Conservation (phyloP, 2,797 vertebrate species). For the Eleutherodactylus coqui region DNA sequence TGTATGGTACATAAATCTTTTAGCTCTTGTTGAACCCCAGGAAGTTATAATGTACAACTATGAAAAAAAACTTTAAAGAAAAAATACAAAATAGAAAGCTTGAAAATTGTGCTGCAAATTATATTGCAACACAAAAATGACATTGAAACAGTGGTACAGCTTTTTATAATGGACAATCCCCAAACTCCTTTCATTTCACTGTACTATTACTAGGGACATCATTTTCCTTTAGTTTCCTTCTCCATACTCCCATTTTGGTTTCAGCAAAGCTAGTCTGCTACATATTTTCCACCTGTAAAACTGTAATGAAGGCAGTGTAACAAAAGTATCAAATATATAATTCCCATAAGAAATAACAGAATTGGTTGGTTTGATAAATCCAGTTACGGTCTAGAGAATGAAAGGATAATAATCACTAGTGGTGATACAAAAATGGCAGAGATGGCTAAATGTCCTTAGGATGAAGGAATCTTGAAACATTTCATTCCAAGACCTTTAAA, state of each 20-base stretch:
- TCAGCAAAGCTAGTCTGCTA: not conserved
- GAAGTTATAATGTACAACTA: no score
- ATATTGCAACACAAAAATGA: no score
- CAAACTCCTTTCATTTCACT: not conserved
- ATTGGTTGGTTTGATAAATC: constrained; percentile 37
- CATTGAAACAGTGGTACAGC: no score
- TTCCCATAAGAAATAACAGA: not conserved
- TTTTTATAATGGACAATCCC: not conserved
- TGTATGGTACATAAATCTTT: no score
- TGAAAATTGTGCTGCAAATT: no score
- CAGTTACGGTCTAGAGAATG: constrained; percentile 17
- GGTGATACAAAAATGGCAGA: constrained; percentile 21
- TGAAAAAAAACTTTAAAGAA: no score
- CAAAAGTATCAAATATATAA: not conserved
- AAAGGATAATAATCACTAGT: constrained; percentile 32
- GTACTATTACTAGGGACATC: no score
- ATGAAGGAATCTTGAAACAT: not conserved
- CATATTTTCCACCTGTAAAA: not conserved
- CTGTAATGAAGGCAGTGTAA: not conserved
- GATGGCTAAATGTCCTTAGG: constrained; percentile 22
- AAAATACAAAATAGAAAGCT: no score
- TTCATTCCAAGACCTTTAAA: not conserved
- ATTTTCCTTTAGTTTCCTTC: not conserved
- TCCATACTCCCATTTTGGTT: no score
- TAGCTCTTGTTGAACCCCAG: no score